phyloP scores from a whole-genome alignment of 2,797 vertebrate species.

The Leptodactylus fallax region DNA sequence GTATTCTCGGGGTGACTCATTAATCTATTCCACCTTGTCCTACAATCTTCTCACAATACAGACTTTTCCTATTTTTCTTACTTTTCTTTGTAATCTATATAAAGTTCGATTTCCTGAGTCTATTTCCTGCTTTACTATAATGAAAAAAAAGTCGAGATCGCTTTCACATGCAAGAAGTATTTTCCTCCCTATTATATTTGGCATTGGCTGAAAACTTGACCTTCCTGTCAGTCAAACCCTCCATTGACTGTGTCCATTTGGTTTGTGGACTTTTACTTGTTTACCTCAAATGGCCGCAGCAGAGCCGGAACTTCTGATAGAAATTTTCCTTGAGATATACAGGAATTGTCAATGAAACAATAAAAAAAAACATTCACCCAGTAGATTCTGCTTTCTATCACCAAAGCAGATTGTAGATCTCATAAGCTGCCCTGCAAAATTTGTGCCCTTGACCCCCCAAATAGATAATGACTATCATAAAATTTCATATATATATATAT shows the following conservation, averaged over 20 bases:
- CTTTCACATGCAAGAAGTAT: slow-evolving; percentile 32
- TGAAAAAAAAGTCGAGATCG: slow-evolving; percentile 16
- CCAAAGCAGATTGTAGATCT: too few species aligned
- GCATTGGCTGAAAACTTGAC: slow-evolving; percentile 12
- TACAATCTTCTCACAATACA: slow-evolving; percentile 33
- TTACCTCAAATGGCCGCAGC: not conserved
- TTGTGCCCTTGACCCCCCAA: too few species aligned
- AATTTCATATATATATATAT: too few species aligned
- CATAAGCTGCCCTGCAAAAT: too few species aligned
- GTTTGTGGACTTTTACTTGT: not conserved
- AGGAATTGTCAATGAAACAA: not conserved
- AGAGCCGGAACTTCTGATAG: not conserved
- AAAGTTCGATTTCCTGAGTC: slow-evolving; percentile 40
- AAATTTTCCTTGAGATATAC: not conserved
- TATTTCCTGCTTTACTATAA: slow-evolving; percentile 30
- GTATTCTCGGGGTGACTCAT: not conserved
- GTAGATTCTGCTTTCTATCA: too few species aligned
- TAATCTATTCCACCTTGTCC: slow-evolving; percentile 5
- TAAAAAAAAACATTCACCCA: too few species aligned
- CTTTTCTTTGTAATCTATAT: slow-evolving; percentile 45
- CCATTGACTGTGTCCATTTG: slow-evolving; percentile 5
- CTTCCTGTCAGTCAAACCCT: slow-evolving; percentile 36
- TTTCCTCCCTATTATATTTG: slow-evolving; percentile 39
- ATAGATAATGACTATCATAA: too few species aligned
- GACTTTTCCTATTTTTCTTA: slow-evolving; percentile 23